Evolutionary conservation across 2,113 vertebrate genomes (phyloP), one percentile per base, ranked within the genome.

Genomic region (Bos indicus): DNA sequence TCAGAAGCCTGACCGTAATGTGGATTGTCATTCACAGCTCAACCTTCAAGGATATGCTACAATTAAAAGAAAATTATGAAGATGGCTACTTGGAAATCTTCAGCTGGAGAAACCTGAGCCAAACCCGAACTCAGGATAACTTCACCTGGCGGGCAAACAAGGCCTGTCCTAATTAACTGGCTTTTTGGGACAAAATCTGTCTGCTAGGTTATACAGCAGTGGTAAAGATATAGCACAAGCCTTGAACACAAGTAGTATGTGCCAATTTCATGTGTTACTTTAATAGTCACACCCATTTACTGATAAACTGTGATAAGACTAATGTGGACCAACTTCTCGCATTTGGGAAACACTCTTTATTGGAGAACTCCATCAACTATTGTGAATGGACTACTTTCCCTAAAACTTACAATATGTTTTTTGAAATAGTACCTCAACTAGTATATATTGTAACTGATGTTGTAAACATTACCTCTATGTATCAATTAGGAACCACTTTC

Each of bases 91-190:
- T 26, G 71, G 36, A 43, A 77, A 14, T 43, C 36, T 77, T 43
- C 36, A 77, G 40, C 40, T 40, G 23, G 71, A 43, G 40, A 77
- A 77, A 77, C 6, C 12, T 43, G 71, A 77, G 71, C 23, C 0
- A 0, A 43, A 26, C 12, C 21, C 2, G 1, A 77, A 77, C 40
- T 43, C 40, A 77, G 40, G 12, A 43, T 77, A 77, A 77, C 12
- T 43, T 43, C 23, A 43, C 23, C 23, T 77, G 36, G 0, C 40
- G 23, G 26, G 71, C 23, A 43, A 43, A 43, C 12, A 26, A 77
- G 12, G 23, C 36, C 23, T 77, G 36, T 77, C 15, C 23, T 43
- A 40, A 13, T 43, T 77, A 77, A 43, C 71, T 77, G 71, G 23
- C 40, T 43, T 77, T 43, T 43, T 26, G 40, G 40, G 23, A 26